Conservation (phyloP, 2,888 invertebrate species). For the Drymonia ruficornis region DNA sequence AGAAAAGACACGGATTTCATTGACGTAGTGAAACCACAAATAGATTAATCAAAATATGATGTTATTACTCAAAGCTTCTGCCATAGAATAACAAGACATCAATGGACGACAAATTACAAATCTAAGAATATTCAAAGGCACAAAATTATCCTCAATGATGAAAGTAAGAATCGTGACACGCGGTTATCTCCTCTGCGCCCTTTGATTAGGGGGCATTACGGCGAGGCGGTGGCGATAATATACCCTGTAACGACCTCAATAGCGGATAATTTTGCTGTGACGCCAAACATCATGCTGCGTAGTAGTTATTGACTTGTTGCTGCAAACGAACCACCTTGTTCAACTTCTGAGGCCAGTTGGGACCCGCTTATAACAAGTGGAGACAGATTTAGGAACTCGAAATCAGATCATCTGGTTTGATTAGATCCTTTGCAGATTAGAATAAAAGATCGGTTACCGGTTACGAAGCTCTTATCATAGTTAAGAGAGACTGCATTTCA, state of each 20-base stretch:
- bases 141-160: neutral
- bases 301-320: neutral
- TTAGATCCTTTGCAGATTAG: too few relatives aligned
- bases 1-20: neutral
- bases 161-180: neutral
- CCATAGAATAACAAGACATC: neutral
- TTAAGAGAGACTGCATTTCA: too few relatives aligned
- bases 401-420: too few relatives aligned
- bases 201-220: neutral
- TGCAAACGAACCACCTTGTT: neutral
- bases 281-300: neutral
- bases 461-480: too few relatives aligned
- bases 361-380: neutral
- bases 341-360: neutral
- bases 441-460: too few relatives aligned
- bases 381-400: neutral
- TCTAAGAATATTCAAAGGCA: neutral
- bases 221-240: neutral
- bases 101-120: neutral
- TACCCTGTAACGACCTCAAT: neutral
- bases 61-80: too few relatives aligned
- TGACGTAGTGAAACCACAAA: too few relatives aligned
- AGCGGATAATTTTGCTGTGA: conserved; percentile 5
- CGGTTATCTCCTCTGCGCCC: neutral
- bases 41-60: neutral